Evolutionary conservation across 2,888 invertebrate genomes (phyloP), one percentile per base, ranked within the genome.

Genomic region (Apamea epomidion): DNA sequence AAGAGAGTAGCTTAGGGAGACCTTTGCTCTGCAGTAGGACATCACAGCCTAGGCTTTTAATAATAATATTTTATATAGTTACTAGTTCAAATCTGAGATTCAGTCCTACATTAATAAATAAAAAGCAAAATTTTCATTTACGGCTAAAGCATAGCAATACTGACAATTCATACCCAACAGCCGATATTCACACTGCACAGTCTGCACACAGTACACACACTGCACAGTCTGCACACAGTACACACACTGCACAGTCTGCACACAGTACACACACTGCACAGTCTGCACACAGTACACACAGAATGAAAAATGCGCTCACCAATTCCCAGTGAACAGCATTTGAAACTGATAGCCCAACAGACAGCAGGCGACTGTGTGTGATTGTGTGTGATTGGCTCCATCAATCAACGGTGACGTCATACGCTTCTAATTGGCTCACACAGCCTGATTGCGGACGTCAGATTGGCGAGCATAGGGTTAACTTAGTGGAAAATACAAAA

Each of bases 331-430:
- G 60, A 82, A 70, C 48, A 70, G 12, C 69, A 75, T 83, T 86
- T 83, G 83, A 87, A 70, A 83, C 25, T 65, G 87, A 83, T 82
- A 75, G 48, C 7, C 58, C 18, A 69, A 60, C 25, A 82, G 69
- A 32, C 58, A 48, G 48, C 48, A 29, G 76, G 62, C 60, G 45
- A 76, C 87, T 65, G 65, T 54, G 29, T 62, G 70, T 68, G 86
- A 82, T 86, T 65, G 65, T 54, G 29, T 62, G 70, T 68, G 86
- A 82, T 86, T 75, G 86, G 74, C 18, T n/a, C 71, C 68, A 83
- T 83, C 87, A 87, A 83, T 87, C 83, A 76, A 68, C 54, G 32
- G 71, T 32, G 70, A 72, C 42, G 87, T 86, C 82, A 82, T 86
- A 86, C 83, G 10, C 37, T 29, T n/a, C 83, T 83, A 83, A 87